Evolutionary conservation across 1,140 invertebrate genomes (phyloP), one percentile per base, ranked within the genome.

Genomic region (Lerema accius): DNA sequence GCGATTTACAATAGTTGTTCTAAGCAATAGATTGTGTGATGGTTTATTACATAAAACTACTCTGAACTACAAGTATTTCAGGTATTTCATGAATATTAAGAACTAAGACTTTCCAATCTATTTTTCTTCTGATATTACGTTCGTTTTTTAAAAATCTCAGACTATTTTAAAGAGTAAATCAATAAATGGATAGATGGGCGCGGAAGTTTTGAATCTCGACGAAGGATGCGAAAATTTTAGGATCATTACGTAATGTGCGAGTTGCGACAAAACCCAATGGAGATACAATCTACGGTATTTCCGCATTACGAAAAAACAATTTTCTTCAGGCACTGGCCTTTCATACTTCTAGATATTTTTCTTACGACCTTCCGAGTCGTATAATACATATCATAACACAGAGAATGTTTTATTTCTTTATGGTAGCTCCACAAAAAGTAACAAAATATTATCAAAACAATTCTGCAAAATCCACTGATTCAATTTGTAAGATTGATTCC

Each of bases 401-500:
- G n/a, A n/a, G n/a, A n/a, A n/a, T n/a, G 19, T 23, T 7, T 32
- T 32, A 4, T 32, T 32, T 32, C 7, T 4, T 9, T 9, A 7
- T 32, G 3, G 28, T 32, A 9, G 7, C 4, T 1, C 3, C 4
- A 32, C 46, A 39, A 13, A 37, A 11, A 39, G 1, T 26, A 2
- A 48, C 28, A 48, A 28, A 48, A 65, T 64, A 69, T 69, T 39
- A 58, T 60, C 55, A 58, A 64, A 71, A 65, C 56, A 71, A 67
- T 58, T 55, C 68, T 63, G 59, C 63, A 62, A 70, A 61, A 23
- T 45, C 45, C 53, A 58, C 65, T 67, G 65, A 72, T 65, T 69
- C 64, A 67, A 75, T 75, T 72, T 75, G 63, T 39, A 61, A 55
- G 65, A 73, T 72, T 76, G 67, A 70, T 70, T 68, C 65, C 53